A percentile compares a stretch with the other conserved stretches of the same genome.
These are phyloP conservation scores for Cichlasoma orientale DNA, from an alignment of 2,797 vertebrate genomes.

Conservation along the genomic window DNA sequence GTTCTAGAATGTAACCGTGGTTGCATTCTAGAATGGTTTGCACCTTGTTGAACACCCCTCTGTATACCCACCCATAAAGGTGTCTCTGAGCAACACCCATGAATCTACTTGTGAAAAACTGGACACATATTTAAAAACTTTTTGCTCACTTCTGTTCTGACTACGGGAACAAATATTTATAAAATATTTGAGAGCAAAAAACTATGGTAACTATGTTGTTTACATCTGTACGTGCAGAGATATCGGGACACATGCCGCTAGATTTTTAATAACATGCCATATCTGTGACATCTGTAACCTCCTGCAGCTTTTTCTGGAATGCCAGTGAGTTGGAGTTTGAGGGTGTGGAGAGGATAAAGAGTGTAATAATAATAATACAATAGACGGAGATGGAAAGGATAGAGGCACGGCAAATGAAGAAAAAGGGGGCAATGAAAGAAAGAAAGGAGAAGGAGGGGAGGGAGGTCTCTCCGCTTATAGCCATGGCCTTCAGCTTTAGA, in stretches of 20 bases:
- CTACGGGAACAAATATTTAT: background rate
- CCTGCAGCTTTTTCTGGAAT: conserved; percentile 28
- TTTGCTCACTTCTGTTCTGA: no score
- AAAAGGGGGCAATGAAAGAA: conserved; percentile 46
- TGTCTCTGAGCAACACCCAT: background rate
- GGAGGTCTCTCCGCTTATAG: conserved; percentile 26
- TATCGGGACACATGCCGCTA: background rate
- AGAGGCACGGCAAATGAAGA: conserved; percentile 50
- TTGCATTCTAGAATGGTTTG: no score
- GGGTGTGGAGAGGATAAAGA: background rate
- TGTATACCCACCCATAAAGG: background rate
- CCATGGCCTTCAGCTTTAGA: conserved; percentile 63
- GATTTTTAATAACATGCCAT: conserved; percentile 8
- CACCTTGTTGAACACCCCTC: background rate
- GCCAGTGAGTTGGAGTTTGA: background rate
- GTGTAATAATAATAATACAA: conserved; percentile 45
- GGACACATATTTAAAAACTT: background rate
- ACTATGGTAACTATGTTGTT: background rate
- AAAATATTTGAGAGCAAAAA: no score
- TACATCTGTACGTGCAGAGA: background rate
- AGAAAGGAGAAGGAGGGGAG: conserved; percentile 19
- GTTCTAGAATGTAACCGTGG: no score
- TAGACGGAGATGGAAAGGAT: conserved; percentile 14
- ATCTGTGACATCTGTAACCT: conserved; percentile 60
- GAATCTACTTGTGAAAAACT: background rate